Base-by-base conservation (phyloP, 2,797 vertebrate species). In the Falco berigora region DNA sequence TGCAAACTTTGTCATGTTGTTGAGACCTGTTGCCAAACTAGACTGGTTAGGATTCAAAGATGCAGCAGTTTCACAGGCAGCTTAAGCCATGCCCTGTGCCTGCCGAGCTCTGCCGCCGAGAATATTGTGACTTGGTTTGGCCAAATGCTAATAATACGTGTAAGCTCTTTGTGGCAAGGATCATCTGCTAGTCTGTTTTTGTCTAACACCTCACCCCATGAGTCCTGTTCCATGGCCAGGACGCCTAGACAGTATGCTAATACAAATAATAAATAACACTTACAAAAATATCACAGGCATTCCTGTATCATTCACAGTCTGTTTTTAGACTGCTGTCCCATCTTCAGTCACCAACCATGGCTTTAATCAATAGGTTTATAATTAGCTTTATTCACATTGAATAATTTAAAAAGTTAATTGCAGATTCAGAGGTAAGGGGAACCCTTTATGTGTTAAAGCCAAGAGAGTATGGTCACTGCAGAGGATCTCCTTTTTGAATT, bases 221-320 rank as follows among this genome's bases (percentile, higher is more conserved):
- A 62, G 76, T 90, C 53, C 92, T 90, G 87, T 49, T 91, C 90
- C 0, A 3, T 44, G 56, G 95, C 95, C 95, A 95, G 91, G 73
- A 73, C 95, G 96, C 87, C 87, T 88, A 86, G 92, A 94, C 79
- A 90, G 85, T 94, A 86, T 92, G 92, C 83, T 94, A 95, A 92
- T 92, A 94, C 76, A 93, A 95, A 95, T 89, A 96, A 94, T 96
- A 97, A 97, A 95, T 96, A 96, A 95, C 91, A 40, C 85, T 93
- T 96, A 95, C 61, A 92, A 94, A 96, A 97, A 96, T 96, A 97
- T 93, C 96, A 62, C 81, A 83, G 49, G 46, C 87, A 95, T 94
- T 95, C 72, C 81, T 71, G 6, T 93, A 81, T 96, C 59, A 52
- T 77, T 94, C 75, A 77, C 84, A 83, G 81, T 40, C 94, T 94